Evolutionary conservation across 2,888 invertebrate genomes (phyloP), one percentile per base, ranked within the genome.

Genomic region (Tribolium freemani): DNA sequence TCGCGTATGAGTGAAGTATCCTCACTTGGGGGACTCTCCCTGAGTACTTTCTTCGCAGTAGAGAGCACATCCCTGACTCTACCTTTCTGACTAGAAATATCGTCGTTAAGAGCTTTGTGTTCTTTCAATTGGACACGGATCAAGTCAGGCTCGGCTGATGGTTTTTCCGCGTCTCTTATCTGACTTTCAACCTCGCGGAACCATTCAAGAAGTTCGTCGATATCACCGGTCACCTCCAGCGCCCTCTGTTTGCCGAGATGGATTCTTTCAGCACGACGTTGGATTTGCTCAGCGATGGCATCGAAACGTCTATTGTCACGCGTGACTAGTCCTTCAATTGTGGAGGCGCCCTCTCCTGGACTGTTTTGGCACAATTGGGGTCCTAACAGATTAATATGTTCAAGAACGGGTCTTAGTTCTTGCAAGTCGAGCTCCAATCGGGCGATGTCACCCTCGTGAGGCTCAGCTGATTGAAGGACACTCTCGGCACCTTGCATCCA

Each of bases 181-280:
- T 93, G 93, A 13, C 92, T 91, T 82, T 97, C 97, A 69, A 96
- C 95, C 76, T 96, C 96, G 16, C 96, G 91, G 90, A 99, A 96
- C 98, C 98, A 99, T 82, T 98, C 98, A 0, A 97, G 88, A 0
- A 98, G 89, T 81, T 98, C 98, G 83, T 98, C 98, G 84, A 99
- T 95, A 83, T 98, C 98, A 45, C 93, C 93, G 5, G 97, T 93
- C 0, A 98, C 96, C 88, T 98, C 95, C 69, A 94, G 90, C 0
- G 95, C 95, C 2, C 96, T 91, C 89, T 96, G 91, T 87, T 96
- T 96, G 83, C 97, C 96, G 38, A 98, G 89, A 83, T 96, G 93
- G 46, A 99, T 91, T 72, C 98, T 91, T 85, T 99, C 98, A 0
- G 96, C 97, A 85, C 96, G 94, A 63, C 98, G 91, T 87, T 98